Evolutionary conservation across 2,797 vertebrate genomes (phyloP).

Genomic region (Sebastes taczanowskii): DNA sequence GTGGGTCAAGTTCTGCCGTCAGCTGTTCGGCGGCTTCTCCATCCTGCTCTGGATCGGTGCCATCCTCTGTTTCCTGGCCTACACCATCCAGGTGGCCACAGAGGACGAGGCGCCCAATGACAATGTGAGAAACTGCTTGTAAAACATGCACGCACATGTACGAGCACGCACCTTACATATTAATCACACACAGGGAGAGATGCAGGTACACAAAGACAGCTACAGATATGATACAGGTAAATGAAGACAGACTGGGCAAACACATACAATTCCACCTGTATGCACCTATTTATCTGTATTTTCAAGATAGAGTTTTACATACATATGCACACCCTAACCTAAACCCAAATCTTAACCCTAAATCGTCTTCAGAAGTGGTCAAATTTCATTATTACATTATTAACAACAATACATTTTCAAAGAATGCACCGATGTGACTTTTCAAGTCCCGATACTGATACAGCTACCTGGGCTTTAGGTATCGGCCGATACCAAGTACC

Average conservation of each 20-base stretch:
- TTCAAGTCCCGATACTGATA: too few species aligned
- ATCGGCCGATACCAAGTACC: too few species aligned
- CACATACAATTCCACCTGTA: background rate
- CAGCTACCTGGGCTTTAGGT: too few species aligned
- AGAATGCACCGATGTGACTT: too few species aligned
- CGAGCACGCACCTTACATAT: background rate
- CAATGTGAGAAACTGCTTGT: slow-evolving; percentile 83
- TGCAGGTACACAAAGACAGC: background rate
- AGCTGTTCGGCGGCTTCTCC: slow-evolving; percentile 96
- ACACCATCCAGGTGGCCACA: slow-evolving; percentile 88
- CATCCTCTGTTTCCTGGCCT: slow-evolving; percentile 93
- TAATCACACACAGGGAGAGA: slow-evolving; percentile 7
- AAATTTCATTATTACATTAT: background rate
- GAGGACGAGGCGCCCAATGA: slow-evolving; percentile 91
- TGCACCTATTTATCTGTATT: background rate
- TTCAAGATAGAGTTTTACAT: background rate
- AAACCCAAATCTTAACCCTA: background rate
- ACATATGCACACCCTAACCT: background rate
- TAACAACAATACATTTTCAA: background rate
- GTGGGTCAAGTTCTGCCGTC: slow-evolving; percentile 96
- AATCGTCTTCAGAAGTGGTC: background rate
- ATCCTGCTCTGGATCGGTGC: slow-evolving; percentile 94
- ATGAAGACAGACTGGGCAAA: background rate
- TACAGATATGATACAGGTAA: background rate
- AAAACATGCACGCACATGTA: background rate